These are phyloP conservation scores for Xiphorhynchus elegans DNA, from an alignment of 2,113 vertebrate species.

Conservation along the genomic window DNA sequence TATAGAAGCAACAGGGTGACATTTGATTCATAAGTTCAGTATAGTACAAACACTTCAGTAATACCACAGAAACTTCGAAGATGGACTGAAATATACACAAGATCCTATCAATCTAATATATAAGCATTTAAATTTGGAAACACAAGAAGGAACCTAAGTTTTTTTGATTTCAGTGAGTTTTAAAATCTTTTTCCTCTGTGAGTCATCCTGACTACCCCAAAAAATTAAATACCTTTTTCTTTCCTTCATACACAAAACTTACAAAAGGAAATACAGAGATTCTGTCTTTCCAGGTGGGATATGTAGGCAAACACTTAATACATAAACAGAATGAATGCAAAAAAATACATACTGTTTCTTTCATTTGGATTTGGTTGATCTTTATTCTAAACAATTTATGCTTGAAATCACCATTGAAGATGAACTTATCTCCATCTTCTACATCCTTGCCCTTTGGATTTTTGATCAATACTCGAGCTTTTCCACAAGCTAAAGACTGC, in stretches of 20 bases:
- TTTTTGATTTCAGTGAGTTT: neutral
- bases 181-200: neutral
- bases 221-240: neutral
- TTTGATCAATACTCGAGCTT: conserved; percentile 81
- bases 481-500: conserved; percentile 84
- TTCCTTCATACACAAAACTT: neutral
- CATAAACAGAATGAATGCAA: neutral
- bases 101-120: neutral
- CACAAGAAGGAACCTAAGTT: neutral
- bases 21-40: neutral
- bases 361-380: conserved; percentile 88
- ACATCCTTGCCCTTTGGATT: conserved; percentile 82
- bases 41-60: neutral
- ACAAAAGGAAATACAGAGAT: neutral
- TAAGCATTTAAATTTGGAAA: neutral
- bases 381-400: conserved; percentile 86
- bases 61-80: neutral
- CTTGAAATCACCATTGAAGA: conserved; percentile 82
- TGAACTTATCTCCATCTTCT: conserved; percentile 81
- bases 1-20: neutral
- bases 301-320: neutral
- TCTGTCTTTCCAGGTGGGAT: neutral
- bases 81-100: neutral
- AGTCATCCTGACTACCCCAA: neutral
- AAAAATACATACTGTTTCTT: conserved; percentile 79